phyloP scores from a whole-genome alignment of 2,113 vertebrate genomes.

The Mus pahari region DNA sequence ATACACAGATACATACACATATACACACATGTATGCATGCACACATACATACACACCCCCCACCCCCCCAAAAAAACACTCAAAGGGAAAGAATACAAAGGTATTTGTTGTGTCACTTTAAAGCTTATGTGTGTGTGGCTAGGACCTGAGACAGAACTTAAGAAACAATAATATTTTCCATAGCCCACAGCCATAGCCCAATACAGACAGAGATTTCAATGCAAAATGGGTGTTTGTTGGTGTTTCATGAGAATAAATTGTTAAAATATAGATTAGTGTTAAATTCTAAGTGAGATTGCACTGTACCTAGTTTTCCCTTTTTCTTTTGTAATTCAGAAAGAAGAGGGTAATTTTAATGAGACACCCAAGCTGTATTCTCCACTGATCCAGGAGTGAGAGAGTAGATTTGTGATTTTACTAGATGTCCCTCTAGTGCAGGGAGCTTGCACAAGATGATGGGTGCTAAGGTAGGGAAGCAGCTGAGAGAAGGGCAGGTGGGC shows the following conservation, averaged over 20 bases:
- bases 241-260: background rate
- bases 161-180: background rate
- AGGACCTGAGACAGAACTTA: background rate
- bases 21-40: background rate
- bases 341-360: slow-evolving; percentile 19
- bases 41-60: background rate
- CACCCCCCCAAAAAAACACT: background rate
- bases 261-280: background rate
- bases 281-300: slow-evolving; percentile 28
- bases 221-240: background rate
- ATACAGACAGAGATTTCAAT: background rate
- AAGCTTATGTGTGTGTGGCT: background rate
- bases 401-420: background rate
- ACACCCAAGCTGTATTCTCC: background rate
- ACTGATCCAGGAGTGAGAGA: background rate
- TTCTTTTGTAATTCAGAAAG: slow-evolving; percentile 4
- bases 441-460: background rate
- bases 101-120: background rate
- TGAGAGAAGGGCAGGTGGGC: background rate
- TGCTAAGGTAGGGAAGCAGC: background rate
- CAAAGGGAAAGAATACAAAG: background rate
- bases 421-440: background rate
- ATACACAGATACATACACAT: background rate
- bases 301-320: background rate
- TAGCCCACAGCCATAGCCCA: background rate